Evolutionary conservation across 1,140 invertebrate genomes (phyloP), one percentile per base, ranked within the genome.

Genomic region (Procambarus virginalis): DNA sequence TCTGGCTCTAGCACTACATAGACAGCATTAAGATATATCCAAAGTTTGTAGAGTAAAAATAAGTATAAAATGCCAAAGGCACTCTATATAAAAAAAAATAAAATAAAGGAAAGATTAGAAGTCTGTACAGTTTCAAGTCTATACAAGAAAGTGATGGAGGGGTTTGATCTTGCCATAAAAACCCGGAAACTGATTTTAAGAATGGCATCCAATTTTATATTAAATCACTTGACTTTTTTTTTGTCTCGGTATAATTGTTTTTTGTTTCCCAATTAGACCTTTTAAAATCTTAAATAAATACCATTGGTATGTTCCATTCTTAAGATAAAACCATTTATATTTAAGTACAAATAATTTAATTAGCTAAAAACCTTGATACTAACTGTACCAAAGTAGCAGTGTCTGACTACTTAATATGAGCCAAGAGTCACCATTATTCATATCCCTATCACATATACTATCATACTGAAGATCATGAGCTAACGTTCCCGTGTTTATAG

Each of bases 1-100:
- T 64, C n/a, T 22, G 49, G 68, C 34, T 17, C 70, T 48, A 46
- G 55, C 20, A 86, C 84, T 78, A 86, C 73, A 85, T 49, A 83
- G 73, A 81, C 73, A 89, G 87, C 81, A 48, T 84, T 55, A 78
- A 89, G 81, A 89, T 84, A 89, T 77, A 60, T 89, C 82, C 68
- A 84, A 78, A 84, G 80, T 82, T 77, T 89, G 58, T 89, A 84
- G 88, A 89, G 88, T 89, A 89, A 84, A 89, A 89, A 89, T 84
- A 34, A 89, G 88, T 89, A 89, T 89, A 84, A 89, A 89, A 89
- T 89, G 88, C 80, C 75, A 84, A 84, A 89, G 88, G 88, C 88
- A 89, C 88, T 89, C 70, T 79, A 84, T 89, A 81, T 84, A 89
- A 88, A 79, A n/a, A 89, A 89, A 75, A 70, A 55, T 88, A 89